Base-by-base conservation (phyloP, 2,888 invertebrate species). In the Erebia aethiops region DNA sequence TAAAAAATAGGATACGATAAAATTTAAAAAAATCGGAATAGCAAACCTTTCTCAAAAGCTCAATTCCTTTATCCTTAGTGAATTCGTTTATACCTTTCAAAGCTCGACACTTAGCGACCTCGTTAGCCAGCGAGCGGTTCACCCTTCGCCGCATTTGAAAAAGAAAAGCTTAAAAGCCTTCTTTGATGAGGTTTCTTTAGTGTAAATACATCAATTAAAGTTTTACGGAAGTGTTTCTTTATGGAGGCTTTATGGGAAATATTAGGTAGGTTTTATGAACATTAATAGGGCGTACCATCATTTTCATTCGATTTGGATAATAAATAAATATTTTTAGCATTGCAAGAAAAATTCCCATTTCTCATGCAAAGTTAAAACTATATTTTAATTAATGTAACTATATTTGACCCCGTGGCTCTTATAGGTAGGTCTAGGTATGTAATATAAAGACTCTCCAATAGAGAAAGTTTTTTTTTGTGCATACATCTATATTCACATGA, bases 41-140 rank as follows among this genome's bases (percentile, higher is more conserved):
- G 58, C n/a, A 35, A n/a, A 9, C 13, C 9, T 49, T 49, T 46
- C 1, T n/a, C 43, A 3, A 10, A 11, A 4, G 18, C 46, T 16
- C 8, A 16, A 13, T 11, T 13, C 18, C 18, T 49, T 62, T 26
- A 26, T 26, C 3, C 4, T 49, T 46, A n/a, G 26, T 41, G 2
- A 14, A 60, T 60, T 41, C 16, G 10, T 60, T 35, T 60, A 21
- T 7, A 49, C 5, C 14, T 43, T 69, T 21, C 21, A 46, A 56
- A 57, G 69, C 61, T 69, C 69, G 43, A 13, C 54, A 46, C 62
- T 62, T 62, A 46, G 61, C 43, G 69, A 56, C 56, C 69, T 69
- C 54, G 56, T 69, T 69, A 62, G 69, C n/a, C 56, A 18, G 54
- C 26, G 56, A 69, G 61, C 52, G 57, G 49, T 46, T 62, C 62